phyloP scores from a whole-genome alignment of 2,113 vertebrate species.

The Phalacrocorax brasilianus region DNA sequence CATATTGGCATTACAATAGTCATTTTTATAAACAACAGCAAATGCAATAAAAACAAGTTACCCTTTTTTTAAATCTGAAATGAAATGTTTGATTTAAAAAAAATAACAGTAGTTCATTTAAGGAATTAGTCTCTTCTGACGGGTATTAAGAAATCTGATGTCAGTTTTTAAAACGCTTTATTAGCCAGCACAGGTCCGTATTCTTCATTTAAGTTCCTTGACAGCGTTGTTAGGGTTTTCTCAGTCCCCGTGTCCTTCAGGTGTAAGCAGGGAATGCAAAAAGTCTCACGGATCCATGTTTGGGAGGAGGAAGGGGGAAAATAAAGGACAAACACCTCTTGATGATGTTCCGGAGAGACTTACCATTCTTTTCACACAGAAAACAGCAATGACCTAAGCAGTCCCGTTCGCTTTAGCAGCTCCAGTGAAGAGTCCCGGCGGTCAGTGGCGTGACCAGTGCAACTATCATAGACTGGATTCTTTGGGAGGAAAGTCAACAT shows the following conservation, averaged over 20 bases:
- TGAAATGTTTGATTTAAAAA: conserved; percentile 86
- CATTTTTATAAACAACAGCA: conserved; percentile 90
- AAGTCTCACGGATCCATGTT: conserved; percentile 62
- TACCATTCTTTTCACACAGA: conserved; percentile 21
- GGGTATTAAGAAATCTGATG: conserved; percentile 75
- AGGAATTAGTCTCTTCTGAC: conserved; percentile 81
- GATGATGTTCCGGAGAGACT: conserved; percentile 52
- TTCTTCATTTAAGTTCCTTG: conserved; percentile 71
- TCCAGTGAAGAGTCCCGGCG: conserved; percentile 74
- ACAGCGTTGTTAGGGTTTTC: neutral
- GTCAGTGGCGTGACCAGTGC: conserved; percentile 60
- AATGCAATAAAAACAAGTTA: conserved; percentile 86
- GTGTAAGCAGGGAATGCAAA: conserved; percentile 58
- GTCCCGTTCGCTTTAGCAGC: conserved; percentile 73
- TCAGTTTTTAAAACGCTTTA: conserved; percentile 74
- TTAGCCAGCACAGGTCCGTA: conserved; percentile 57
- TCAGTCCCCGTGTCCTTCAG: conserved; percentile 58
- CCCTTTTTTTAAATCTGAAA: conserved; percentile 88
- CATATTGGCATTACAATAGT: conserved; percentile 96
- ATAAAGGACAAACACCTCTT: neutral
- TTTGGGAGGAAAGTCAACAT: conserved; percentile 98
- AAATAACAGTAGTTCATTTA: conserved; percentile 84
- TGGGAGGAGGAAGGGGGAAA: neutral
- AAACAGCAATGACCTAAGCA: conserved; percentile 29
- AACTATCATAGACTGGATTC: conserved; percentile 98